Evolutionary conservation across 2,888 invertebrate species (phyloP).

Genomic region (Thymelicus lineola): DNA sequence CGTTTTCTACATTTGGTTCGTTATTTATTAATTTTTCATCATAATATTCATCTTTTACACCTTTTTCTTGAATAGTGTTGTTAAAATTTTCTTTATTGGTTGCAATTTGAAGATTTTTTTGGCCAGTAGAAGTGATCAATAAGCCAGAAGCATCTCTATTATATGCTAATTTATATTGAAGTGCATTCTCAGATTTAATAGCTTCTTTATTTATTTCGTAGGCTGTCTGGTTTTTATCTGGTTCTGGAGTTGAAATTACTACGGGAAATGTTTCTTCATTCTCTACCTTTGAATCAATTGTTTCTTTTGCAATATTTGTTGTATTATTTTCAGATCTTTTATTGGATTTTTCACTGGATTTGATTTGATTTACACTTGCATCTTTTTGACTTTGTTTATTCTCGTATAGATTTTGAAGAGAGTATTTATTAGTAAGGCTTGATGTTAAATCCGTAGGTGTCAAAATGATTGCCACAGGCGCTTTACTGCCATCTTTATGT

Average conservation of each 20-base stretch:
- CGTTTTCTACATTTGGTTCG: too few relatives aligned
- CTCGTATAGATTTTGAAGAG: neutral
- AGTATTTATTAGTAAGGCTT: neutral
- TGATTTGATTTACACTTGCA: neutral
- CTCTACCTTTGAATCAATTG: neutral
- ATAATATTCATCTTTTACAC: neutral
- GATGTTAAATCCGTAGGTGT: neutral
- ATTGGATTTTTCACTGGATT: neutral
- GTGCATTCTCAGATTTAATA: neutral
- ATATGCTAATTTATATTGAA: neutral
- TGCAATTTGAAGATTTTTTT: neutral
- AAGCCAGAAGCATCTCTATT: neutral
- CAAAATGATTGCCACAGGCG: neutral
- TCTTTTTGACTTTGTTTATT: neutral
- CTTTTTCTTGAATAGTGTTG: neutral
- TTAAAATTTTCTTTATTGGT: neutral
- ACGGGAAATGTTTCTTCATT: neutral
- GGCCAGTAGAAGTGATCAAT: neutral
- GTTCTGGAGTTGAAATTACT: neutral
- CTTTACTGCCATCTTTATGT: conserved; percentile 1
- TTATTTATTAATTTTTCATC: too few relatives aligned
- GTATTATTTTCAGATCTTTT: neutral
- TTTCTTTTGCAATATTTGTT: neutral
- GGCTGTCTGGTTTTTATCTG: too few relatives aligned
- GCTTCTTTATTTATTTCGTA: neutral